Base-by-base conservation (phyloP, 2,113 vertebrate species). In the Gambusia holbrooki region DNA sequence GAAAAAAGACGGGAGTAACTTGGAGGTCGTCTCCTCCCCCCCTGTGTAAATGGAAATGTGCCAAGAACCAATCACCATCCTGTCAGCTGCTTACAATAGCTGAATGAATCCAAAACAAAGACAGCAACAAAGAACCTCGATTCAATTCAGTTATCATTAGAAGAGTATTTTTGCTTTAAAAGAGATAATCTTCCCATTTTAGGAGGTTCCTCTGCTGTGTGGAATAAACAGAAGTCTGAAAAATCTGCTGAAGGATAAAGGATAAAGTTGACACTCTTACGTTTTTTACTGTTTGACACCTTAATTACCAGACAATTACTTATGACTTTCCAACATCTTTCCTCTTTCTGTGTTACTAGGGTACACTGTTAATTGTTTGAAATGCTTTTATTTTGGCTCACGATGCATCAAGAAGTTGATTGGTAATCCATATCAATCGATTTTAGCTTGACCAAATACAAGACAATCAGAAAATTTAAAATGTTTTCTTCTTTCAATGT, bases 61-160 rank as follows among this genome's bases (percentile, higher is more conserved):
- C 80, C 82, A 82, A 87, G 84, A 87, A 86, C 88, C 77, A 64
- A 86, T 91, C 86, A 85, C 68, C 48, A 62, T 76, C 86, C 82
- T 87, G 87, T 90, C 89, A 92, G 74, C 76, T 11, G 71, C 83
- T 67, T 28, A 86, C 88, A 91, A 89, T 80, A 84, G 80, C 80
- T 88, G 71, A 89, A 82, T 85, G 90, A 90, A 66, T 64, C 69
- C 22, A 72, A 83, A 79, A 89, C 82, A 92, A 90, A 87, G 75
- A 71, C 10, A 5, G 70, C 79, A 76, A 89, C 87, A 87, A 87
- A 87, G 80, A 15, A 58, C 12, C 65, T 58, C 27, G 11, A 30
- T 71, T 77, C 80, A 69, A 62, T 89, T 88, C 74, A 90, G n/a
- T 29, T 0, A 19, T 48, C 66, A 64, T 79, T 45, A 73, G 33